phyloP scores from a whole-genome alignment of 2,113 vertebrate species.

The Otocyon megalotis region DNA sequence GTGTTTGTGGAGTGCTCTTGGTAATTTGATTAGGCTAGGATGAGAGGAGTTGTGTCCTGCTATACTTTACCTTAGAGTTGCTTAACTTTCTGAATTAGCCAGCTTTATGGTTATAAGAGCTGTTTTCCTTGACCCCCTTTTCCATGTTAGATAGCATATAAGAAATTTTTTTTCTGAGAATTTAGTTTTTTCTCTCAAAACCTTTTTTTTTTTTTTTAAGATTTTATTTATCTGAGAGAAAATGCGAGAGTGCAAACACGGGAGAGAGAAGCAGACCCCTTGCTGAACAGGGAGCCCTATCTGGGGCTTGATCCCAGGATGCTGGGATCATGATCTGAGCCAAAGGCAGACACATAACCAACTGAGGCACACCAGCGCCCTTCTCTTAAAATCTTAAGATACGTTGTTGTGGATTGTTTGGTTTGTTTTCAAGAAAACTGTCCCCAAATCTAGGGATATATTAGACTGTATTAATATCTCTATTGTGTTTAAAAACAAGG shows the following conservation, averaged over 20 bases:
- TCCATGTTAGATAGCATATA: not conserved
- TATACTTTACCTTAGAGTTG: not conserved
- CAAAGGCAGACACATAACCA: too few relatives aligned
- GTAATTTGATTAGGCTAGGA: constrained; percentile 51
- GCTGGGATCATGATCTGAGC: too few relatives aligned
- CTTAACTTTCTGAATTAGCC: constrained; percentile 38
- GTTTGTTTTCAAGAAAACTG: constrained; percentile 53
- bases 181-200: constrained; percentile 35
- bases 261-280: too few relatives aligned
- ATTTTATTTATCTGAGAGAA: too few relatives aligned
- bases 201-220: not conserved
- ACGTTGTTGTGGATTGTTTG: not conserved
- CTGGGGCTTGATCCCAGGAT: too few relatives aligned
- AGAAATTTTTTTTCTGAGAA: constrained; percentile 36
- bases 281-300: too few relatives aligned
- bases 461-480: constrained; percentile 32
- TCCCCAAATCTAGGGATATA: not conserved
- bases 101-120: constrained; percentile 20
- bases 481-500: constrained; percentile 46
- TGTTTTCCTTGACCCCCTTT: constrained; percentile 18
- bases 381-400: constrained; percentile 41
- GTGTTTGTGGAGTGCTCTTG: constrained; percentile 48
- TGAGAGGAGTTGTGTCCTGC: constrained; percentile 2
- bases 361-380: too few relatives aligned
- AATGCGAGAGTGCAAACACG: too few relatives aligned